These are phyloP conservation scores for Megaptera novaeangliae DNA, from an alignment of 2,113 vertebrate genomes.

Conservation along the genomic window DNA sequence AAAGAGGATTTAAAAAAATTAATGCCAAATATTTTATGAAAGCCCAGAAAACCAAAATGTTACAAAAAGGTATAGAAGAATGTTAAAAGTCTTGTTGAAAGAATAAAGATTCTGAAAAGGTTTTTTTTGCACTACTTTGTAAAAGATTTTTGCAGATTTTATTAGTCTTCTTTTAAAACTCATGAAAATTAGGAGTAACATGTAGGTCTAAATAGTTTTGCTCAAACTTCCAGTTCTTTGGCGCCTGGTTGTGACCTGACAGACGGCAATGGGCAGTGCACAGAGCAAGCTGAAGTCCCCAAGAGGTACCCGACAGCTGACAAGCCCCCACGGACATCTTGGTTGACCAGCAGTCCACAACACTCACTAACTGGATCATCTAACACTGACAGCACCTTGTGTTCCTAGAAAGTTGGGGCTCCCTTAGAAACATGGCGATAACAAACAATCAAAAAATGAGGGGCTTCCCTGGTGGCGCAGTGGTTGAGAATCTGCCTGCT, in stretches of 20 bases:
- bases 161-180: background rate
- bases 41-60: background rate
- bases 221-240: background rate
- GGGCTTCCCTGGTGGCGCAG: too few species aligned
- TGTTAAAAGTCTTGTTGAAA: background rate
- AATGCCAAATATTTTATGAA: background rate
- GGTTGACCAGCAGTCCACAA: background rate
- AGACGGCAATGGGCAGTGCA: background rate
- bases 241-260: background rate
- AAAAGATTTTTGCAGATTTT: background rate
- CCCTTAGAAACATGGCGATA: background rate
- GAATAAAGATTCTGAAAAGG: background rate
- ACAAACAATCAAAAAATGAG: conserved; percentile 17
- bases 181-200: background rate
- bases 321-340: background rate
- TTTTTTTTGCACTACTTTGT: background rate
- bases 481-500: too few species aligned
- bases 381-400: background rate
- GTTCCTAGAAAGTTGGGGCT: background rate
- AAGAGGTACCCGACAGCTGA: too few species aligned
- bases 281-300: background rate
- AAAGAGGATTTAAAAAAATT: background rate
- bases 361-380: background rate
- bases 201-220: background rate
- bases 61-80: background rate